Evolutionary conservation across 2,797 vertebrate genomes (phyloP).

Genomic region (Melanotaenia trifasciata): DNA sequence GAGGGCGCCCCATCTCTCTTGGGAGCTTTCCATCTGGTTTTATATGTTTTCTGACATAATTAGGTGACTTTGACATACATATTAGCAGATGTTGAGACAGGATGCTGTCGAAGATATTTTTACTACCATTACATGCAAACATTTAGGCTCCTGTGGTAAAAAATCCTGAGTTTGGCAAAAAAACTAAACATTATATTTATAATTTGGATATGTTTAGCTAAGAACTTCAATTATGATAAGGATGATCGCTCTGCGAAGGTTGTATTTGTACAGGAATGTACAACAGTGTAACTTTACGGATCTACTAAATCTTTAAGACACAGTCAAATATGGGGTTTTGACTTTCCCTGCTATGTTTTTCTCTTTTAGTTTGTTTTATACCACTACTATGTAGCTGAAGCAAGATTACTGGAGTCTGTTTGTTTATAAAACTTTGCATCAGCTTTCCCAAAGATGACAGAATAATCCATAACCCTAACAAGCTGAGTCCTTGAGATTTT

Average conservation of each 20-base stretch:
- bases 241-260: not conserved
- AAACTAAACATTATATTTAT: too few species aligned
- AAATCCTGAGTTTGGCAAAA: not conserved
- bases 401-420: not conserved
- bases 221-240: too few species aligned
- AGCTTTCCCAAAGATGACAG: not conserved
- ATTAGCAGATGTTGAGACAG: constrained; percentile 66
- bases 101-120: constrained; percentile 38
- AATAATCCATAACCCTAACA: not conserved
- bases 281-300: too few species aligned
- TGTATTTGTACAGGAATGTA: too few species aligned
- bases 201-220: not conserved
- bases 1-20: constrained; percentile 54
- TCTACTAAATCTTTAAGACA: too few species aligned
- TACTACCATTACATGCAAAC: constrained; percentile 9
- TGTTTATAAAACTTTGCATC: not conserved
- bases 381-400: too few species aligned
- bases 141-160: too few species aligned
- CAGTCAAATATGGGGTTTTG: too few species aligned
- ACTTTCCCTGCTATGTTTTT: too few species aligned
- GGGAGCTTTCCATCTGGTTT: constrained; percentile 84
- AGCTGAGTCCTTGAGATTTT: not conserved
- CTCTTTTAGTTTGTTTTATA: too few species aligned
- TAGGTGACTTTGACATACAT: constrained; percentile 66
- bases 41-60: constrained; percentile 74